Base-by-base conservation (phyloP, 2,888 invertebrate species). In the Reticulitermes lucifugus region DNA sequence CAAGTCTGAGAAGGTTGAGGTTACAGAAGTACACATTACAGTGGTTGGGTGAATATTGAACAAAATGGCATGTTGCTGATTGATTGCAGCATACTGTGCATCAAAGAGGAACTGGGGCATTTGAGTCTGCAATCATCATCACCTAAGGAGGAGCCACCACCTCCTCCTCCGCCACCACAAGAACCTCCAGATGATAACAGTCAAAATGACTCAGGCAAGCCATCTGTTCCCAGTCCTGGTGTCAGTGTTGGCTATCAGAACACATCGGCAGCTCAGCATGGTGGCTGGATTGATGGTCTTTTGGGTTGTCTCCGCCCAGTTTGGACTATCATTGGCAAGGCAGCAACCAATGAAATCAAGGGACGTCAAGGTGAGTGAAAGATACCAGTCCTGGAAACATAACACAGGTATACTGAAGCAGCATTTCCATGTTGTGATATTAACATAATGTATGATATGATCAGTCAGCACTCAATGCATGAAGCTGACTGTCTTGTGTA, bases 291-390 rank as follows among this genome's bases (percentile, higher is more conserved):
- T 90, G 95, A 95, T 87, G 97, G 97, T 0, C 93, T 98, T 85
- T 92, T 97, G 88, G 97, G 97, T 1, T 98, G 98, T 89, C 94
- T 98, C 89, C 93, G 96, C 86, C 97, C 97, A 0, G 95, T 98
- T 18, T 93, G 97, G 90, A 95, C 96, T n/a, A 94, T 98, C 88
- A 96, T 98, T 85, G 96, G 96, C 83, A 97, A 96, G 90, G 94
- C 95, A 22, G 92, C 94, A 0, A 93, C 93, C 21, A 93, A 94
- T 88, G 96, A 96, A 89, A 93, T 94, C 86, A 96, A 95, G 89
- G 93, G 92, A 87, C 90, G 91, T 86, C 92, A 93, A 92, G 94
- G 95, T 94, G 89, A 59, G n/a, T 25, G 6, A 55, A 55, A 5
- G 18, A 55, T 55, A 18, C 55, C 55, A 55, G 55, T 55, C 18